Percentiles rank a stretch among this genome's conserved stretches.
Conservation (phyloP, 2,113 vertebrate genomes). For the Strix aluco region DNA sequence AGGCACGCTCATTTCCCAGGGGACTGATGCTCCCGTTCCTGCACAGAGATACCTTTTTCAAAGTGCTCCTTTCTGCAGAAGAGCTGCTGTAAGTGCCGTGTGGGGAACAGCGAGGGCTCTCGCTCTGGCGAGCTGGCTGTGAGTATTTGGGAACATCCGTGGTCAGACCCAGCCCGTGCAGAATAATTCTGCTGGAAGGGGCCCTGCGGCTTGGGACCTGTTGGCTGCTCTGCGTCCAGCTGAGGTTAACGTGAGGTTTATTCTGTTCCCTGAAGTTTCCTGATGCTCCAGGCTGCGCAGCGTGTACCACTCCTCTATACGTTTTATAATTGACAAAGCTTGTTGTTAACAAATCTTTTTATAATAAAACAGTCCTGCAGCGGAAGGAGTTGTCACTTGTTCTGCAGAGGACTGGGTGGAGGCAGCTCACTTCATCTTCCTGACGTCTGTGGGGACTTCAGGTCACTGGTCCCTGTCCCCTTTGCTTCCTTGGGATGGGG, state of each 20-base stretch:
- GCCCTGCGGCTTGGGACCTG: not conserved
- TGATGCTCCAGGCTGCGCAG: not conserved
- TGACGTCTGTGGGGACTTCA: not conserved
- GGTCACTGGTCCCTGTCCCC: not conserved
- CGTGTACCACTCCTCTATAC: rapidly evolving
- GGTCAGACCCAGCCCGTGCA: not conserved
- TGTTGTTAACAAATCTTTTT: not conserved
- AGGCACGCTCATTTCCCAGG: not conserved
- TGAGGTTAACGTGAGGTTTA: not conserved
- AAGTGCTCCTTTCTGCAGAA: not conserved
- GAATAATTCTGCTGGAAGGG: not conserved
- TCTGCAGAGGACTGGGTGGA: not conserved
- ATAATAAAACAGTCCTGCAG: not conserved
- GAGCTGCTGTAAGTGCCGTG: not conserved
- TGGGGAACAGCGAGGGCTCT: rapidly evolving
- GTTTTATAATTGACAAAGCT: not conserved
- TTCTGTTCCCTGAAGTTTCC: not conserved
- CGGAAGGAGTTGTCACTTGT: not conserved
- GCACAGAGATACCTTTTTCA: not conserved
- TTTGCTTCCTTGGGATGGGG: rapidly evolving
- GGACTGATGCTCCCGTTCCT: not conserved
- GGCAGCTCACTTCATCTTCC: not conserved
- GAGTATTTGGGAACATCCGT: not conserved
- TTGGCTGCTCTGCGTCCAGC: not conserved
- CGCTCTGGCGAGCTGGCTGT: not conserved